Conservation (phyloP, 2,888 invertebrate species). For the Pandemis cinnamomeana region DNA sequence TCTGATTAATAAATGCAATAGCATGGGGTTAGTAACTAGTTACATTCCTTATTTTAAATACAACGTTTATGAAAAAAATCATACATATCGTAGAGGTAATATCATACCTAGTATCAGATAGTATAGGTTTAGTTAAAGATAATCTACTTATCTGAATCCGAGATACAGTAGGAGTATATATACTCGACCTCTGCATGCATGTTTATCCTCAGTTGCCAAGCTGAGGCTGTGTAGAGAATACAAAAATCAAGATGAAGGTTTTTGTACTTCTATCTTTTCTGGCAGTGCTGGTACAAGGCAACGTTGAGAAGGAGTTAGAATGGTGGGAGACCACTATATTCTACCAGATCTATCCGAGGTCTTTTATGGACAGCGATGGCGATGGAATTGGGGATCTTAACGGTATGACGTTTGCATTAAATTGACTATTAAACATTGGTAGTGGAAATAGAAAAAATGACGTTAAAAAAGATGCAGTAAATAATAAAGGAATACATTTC, state of each 20-base stretch:
- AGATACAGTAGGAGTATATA: neutral
- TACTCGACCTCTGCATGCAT: neutral
- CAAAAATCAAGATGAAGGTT: slow-evolving; percentile 42
- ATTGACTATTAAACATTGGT: neutral
- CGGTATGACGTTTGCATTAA: slow-evolving; percentile 61
- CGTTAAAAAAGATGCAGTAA: neutral
- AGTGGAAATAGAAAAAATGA: too few species aligned
- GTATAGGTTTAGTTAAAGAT: neutral
- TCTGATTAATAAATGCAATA: too few species aligned
- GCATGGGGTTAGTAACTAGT: neutral
- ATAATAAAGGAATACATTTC: neutral
- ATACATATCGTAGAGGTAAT: neutral
- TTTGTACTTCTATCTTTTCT: slow-evolving; percentile 56
- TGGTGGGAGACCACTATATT: slow-evolving; percentile 92
- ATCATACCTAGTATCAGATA: neutral
- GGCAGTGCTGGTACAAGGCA: slow-evolving; percentile 52
- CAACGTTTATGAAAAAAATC: neutral
- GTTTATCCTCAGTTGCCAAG: neutral
- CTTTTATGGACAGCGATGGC: slow-evolving; percentile 91
- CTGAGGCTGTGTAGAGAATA: slow-evolving; percentile 12
- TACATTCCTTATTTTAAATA: neutral
- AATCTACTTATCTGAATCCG: slow-evolving; percentile 1
- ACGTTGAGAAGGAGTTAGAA: slow-evolving; percentile 63
- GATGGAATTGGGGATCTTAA: slow-evolving; percentile 88
- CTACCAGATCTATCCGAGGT: slow-evolving; percentile 92